Evolutionary conservation across 2,888 invertebrate species (phyloP), one percentile per base, ranked within the genome.

Genomic region (Andricus curvator): DNA sequence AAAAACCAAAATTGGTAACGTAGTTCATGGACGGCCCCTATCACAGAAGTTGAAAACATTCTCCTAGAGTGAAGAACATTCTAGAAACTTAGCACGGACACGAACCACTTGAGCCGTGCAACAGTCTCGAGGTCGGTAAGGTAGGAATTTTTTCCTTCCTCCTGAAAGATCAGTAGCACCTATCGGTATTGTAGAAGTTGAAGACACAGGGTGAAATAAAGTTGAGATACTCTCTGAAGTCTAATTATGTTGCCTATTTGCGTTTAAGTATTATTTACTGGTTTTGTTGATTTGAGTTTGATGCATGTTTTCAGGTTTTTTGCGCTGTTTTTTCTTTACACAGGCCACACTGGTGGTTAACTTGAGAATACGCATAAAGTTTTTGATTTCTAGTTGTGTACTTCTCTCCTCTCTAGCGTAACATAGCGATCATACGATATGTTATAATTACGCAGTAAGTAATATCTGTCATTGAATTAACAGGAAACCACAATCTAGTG

Each of bases 291-390:
- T 85, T 86, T 89, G 84, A 87, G 86, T 91, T 91, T 87, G 84
- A 88, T 90, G 92, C 92, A 92, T 92, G 92, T 88, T 91, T 92
- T 87, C 91, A 91, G 91, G 91, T 89, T 88, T 90, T 86, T 87
- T 87, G 83, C 85, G 87, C 86, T 88, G 85, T 86, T 87, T 85
- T 86, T 86, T 84, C 85, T 86, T 88, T 86, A 86, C 82, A 87
- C 84, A 51, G 33, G 74, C 74, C 74, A 81, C 78, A 76, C 82
- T 84, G 83, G 83, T 82, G 78, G 80, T 85, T 56, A 56, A 74
- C 29, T 74, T 74, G 13, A 74, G 56, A 56, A 56, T 56, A 74
- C 56, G 56, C 74, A 20, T 74, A 74, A 74, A 29, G 56, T 74
- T 74, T 70, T 84, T 88, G 86, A 85, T 88, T 88, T 86, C 83